Percentiles rank a stretch among this genome's conserved stretches.
Evolutionary conservation across 2,888 invertebrate genomes (phyloP).

Genomic region (Lacanobia wlatinum): DNA sequence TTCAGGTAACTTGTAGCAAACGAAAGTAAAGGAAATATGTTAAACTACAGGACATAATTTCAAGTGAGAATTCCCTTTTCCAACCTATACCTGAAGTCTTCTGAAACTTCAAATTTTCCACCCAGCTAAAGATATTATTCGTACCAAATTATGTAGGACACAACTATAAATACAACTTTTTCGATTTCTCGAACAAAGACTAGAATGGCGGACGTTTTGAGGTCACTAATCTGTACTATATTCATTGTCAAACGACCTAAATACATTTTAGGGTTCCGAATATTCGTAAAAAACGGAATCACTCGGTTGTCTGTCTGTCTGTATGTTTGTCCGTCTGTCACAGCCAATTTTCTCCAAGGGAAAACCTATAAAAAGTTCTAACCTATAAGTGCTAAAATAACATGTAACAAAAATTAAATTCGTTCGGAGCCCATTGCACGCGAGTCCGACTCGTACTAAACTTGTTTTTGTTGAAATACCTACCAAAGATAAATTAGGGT

Average conservation of each 20-base stretch:
- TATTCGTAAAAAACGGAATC: too few relatives aligned
- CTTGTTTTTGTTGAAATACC: background rate
- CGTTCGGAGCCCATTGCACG: too few relatives aligned
- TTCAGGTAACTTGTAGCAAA: background rate
- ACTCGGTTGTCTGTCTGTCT: too few relatives aligned
- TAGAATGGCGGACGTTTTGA: background rate
- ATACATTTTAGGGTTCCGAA: background rate
- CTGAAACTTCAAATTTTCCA: background rate
- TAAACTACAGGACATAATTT: background rate
- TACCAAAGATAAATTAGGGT: background rate
- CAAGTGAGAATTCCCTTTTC: background rate
- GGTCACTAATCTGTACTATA: slow-evolving; percentile 24
- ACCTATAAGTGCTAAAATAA: too few relatives aligned
- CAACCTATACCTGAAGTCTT: background rate
- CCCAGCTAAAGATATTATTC: background rate
- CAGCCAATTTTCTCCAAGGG: too few relatives aligned
- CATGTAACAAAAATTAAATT: too few relatives aligned
- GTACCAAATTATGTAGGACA: background rate
- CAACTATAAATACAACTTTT: background rate
- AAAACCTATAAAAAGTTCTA: too few relatives aligned
- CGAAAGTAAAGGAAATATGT: background rate
- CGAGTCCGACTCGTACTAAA: too few relatives aligned
- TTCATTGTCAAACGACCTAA: slow-evolving; percentile 8
- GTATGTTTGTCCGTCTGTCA: too few relatives aligned
- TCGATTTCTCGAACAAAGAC: too few relatives aligned